Evolutionary conservation across 2,888 invertebrate genomes (phyloP).

Genomic region (Parnassius orleans): DNA sequence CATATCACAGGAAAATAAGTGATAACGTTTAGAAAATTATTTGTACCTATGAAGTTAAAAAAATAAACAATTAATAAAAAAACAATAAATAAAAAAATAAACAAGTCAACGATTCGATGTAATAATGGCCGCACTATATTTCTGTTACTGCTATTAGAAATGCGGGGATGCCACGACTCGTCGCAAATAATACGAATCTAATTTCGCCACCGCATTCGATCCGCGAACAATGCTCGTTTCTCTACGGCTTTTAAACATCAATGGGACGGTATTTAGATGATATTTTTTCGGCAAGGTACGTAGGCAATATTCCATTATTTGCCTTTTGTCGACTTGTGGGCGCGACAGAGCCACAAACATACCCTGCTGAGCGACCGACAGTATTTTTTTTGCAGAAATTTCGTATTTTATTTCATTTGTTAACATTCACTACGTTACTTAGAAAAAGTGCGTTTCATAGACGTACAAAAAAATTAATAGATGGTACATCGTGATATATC

Average conservation of each 20-base stretch:
- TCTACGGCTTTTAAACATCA: slow-evolving; percentile 79
- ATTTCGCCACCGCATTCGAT: slow-evolving; percentile 75
- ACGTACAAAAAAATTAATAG: slow-evolving; percentile 59
- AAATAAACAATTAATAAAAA: too few relatives aligned
- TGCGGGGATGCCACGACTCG: slow-evolving; percentile 34
- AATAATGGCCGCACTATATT: not conserved
- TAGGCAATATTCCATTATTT: slow-evolving; percentile 76
- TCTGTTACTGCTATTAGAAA: slow-evolving; percentile 20
- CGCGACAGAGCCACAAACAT: slow-evolving; percentile 79
- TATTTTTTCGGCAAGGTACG: slow-evolving; percentile 61
- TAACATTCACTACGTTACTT: slow-evolving; percentile 49
- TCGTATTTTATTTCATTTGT: slow-evolving; percentile 77
- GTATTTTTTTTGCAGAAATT: slow-evolving; percentile 62
- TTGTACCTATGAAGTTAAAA: too few relatives aligned
- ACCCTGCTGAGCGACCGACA: slow-evolving; percentile 71
- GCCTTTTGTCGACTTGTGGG: slow-evolving; percentile 77
- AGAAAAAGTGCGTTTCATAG: slow-evolving; percentile 52
- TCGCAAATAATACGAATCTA: slow-evolving; percentile 71
- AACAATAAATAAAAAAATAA: too few relatives aligned
- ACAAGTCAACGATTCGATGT: too few relatives aligned
- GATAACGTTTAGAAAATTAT: too few relatives aligned
- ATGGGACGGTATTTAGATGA: slow-evolving; percentile 76
- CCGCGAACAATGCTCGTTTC: slow-evolving; percentile 69
- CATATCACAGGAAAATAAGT: too few relatives aligned
- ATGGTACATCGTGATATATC: slow-evolving; percentile 73